A percentile compares a stretch with the other conserved stretches of the same genome.
phyloP scores from a whole-genome alignment of 1,140 invertebrate genomes.

The Onthophagus taurus region DNA sequence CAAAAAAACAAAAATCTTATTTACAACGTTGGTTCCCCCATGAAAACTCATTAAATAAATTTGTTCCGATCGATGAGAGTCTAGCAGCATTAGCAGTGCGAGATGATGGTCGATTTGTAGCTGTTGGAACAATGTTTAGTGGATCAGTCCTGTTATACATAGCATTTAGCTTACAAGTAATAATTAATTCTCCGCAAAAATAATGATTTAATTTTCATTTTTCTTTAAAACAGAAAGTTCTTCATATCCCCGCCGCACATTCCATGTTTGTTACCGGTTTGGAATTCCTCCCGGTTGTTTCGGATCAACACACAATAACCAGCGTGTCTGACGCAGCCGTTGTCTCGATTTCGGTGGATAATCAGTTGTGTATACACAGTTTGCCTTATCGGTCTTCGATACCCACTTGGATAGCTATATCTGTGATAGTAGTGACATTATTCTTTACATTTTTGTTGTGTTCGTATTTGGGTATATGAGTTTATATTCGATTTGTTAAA shows the following conservation, averaged over 20 bases:
- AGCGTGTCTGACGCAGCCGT: conserved; percentile 74
- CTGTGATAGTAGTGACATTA: conserved; percentile 61
- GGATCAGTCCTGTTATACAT: conserved; percentile 85
- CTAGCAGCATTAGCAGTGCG: conserved; percentile 79
- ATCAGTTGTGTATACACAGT: conserved; percentile 83
- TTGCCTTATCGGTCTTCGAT: conserved; percentile 70
- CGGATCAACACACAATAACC: conserved; percentile 44
- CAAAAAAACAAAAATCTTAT: conserved; percentile 60
- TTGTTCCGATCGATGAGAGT: conserved; percentile 57
- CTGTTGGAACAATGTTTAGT: conserved; percentile 85
- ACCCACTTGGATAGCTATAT: conserved; percentile 65
- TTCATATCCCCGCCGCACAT: conserved; percentile 75
- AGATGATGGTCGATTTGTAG: conserved; percentile 83
- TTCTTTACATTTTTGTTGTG: conserved; percentile 68
- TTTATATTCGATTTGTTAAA: conserved; percentile 44
- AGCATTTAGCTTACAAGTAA: conserved; percentile 83
- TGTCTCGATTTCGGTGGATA: conserved; percentile 90
- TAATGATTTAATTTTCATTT: conserved; percentile 20
- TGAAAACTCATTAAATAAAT: conserved; percentile 44
- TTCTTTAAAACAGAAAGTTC: conserved; percentile 67
- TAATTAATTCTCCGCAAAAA: conserved; percentile 8
- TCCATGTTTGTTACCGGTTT: conserved; percentile 91
- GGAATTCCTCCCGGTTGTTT: conserved; percentile 68
- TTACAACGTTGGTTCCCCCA: conserved; percentile 62
- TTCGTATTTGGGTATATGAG: conserved; percentile 68